Conservation (phyloP, 2,888 invertebrate genomes). For the Hermodice carunculata region DNA sequence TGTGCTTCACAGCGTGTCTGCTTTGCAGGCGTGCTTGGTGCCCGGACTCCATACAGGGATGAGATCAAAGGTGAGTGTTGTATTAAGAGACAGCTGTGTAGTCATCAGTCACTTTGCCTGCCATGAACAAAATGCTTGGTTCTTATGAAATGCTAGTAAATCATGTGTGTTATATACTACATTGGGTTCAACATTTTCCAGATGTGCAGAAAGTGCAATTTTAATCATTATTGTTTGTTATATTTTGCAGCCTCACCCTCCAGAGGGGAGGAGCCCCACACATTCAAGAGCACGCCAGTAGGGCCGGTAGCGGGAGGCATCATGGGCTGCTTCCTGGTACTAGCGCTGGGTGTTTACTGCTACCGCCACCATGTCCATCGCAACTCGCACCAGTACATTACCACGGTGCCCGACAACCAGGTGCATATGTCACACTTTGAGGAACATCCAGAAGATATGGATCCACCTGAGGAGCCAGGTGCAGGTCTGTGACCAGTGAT, state of each 20-base stretch:
- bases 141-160: no score
- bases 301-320: slow-evolving; percentile 90
- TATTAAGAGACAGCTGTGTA: no score
- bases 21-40: slow-evolving; percentile 88
- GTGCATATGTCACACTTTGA: slow-evolving; percentile 69
- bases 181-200: no score
- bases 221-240: not conserved
- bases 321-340: slow-evolving; percentile 83
- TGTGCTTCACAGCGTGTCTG: slow-evolving; percentile 86
- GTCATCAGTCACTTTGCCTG: no score
- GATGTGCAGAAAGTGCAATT: no score
- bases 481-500: slow-evolving; percentile 57
- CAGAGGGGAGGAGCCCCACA: slow-evolving; percentile 44
- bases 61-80: slow-evolving; percentile 70
- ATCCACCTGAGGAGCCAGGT: slow-evolving; percentile 61
- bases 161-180: no score
- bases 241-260: slow-evolving; percentile 44
- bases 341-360: slow-evolving; percentile 88
- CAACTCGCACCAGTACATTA: slow-evolving; percentile 63
- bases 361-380: slow-evolving; percentile 73
- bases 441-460: slow-evolving; percentile 68
- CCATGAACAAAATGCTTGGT: no score
- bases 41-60: slow-evolving; percentile 86
- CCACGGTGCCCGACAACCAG: slow-evolving; percentile 64
- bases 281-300: slow-evolving; percentile 75